These are phyloP conservation scores for Neotoma lepida DNA, from an alignment of 2,113 vertebrate species.

Conservation along the genomic window DNA sequence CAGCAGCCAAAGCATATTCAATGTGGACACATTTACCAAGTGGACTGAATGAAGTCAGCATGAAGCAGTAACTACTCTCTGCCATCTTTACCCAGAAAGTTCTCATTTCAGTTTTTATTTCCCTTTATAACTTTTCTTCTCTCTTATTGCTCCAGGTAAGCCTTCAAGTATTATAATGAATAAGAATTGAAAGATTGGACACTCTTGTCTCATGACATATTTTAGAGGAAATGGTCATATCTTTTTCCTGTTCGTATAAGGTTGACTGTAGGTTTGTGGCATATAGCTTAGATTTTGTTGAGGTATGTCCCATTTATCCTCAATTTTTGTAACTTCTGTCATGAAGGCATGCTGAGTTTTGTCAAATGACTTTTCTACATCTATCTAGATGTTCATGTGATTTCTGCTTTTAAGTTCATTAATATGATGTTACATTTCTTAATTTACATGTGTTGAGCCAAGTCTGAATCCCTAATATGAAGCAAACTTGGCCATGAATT, in stretches of 20 bases:
- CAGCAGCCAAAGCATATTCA: neutral
- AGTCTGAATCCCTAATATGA: neutral
- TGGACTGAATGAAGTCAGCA: neutral
- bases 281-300: neutral
- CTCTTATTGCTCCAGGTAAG: too few relatives aligned
- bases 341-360: neutral
- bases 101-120: too few relatives aligned
- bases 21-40: neutral
- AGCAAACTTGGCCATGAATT: neutral
- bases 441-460: neutral
- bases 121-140: too few relatives aligned
- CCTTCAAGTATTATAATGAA: neutral
- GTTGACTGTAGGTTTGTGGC: neutral
- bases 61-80: neutral
- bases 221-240: neutral
- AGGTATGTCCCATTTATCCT: neutral
- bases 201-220: neutral
- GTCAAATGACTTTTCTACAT: neutral
- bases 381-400: neutral
- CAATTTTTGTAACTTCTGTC: neutral
- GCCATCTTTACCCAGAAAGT: neutral
- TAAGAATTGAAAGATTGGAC: neutral
- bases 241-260: neutral
- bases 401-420: neutral
- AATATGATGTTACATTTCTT: too few relatives aligned